phyloP scores from a whole-genome alignment of 2,797 vertebrate species.

The Phrynocephalus vlangalii region DNA sequence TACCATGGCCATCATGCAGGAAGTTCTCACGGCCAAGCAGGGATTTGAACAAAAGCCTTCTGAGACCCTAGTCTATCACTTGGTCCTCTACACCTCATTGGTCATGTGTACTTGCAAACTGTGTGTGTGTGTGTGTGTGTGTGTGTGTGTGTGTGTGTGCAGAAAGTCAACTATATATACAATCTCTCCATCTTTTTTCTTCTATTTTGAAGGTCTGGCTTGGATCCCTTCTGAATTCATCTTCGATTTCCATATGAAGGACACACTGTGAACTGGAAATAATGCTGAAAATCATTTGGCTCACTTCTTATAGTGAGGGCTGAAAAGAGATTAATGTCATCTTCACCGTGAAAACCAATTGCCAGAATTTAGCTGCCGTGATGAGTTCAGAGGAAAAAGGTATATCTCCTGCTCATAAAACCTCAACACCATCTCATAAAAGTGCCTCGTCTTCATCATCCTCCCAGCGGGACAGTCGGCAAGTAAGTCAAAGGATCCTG shows the following conservation, averaged over 20 bases:
- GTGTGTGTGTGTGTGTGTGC: too few relatives aligned
- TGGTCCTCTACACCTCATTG: too few relatives aligned
- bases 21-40: too few relatives aligned
- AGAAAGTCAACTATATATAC: not conserved
- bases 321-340: conserved; percentile 62
- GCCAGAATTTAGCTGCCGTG: conserved; percentile 77
- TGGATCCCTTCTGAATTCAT: conserved; percentile 47
- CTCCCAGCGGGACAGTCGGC: conserved; percentile 94
- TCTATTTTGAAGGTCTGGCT: conserved; percentile 59
- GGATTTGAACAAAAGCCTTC: too few relatives aligned
- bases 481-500: conserved; percentile 82
- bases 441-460: conserved; percentile 93
- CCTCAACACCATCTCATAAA: conserved; percentile 93
- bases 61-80: too few relatives aligned
- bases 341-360: conserved; percentile 58
- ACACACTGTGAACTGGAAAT: conserved; percentile 67
- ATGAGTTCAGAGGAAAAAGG: conserved; percentile 94
- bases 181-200: conserved; percentile 27
- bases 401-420: conserved; percentile 86
- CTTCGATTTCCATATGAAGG: conserved; percentile 37
- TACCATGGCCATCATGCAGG: too few relatives aligned
- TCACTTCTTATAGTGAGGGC: conserved; percentile 58
- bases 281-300: conserved; percentile 55
- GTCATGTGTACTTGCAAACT: too few relatives aligned
- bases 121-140: too few relatives aligned